Evolutionary conservation across 2,113 vertebrate species (phyloP).

Genomic region (Peucedramus taeniatus): DNA sequence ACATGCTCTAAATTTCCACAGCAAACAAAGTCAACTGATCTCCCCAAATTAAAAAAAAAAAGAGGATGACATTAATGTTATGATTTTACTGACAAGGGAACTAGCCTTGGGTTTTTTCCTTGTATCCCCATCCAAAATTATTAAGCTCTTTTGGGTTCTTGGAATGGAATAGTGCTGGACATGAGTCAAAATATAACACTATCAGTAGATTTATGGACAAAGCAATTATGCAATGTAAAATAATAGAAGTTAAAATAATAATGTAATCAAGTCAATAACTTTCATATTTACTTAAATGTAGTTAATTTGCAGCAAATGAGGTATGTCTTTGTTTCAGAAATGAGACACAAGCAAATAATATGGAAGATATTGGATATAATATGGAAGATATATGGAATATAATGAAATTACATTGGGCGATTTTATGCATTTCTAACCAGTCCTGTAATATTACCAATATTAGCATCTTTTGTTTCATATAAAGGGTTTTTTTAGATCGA

Average conservation of each 20-base stretch:
- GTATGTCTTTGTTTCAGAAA: background rate
- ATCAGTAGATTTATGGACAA: background rate
- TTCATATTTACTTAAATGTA: background rate
- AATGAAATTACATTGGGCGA: background rate
- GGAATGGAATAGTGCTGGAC: background rate
- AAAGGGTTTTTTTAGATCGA: background rate
- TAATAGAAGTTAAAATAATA: background rate
- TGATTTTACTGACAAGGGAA: background rate
- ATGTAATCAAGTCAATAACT: background rate
- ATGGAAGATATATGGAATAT: background rate
- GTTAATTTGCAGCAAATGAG: background rate
- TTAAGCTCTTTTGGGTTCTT: background rate
- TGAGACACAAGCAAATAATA: background rate
- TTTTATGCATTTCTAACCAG: background rate
- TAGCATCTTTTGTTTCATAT: background rate
- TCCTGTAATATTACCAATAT: background rate
- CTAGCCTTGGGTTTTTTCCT: background rate
- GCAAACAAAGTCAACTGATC: background rate
- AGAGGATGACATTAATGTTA: background rate
- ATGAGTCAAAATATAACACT: background rate
- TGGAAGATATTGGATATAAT: background rate
- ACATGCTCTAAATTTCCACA: background rate
- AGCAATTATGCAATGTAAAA: background rate
- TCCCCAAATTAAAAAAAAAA: background rate
- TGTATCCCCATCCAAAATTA: background rate